phyloP scores from a whole-genome alignment of 2,797 vertebrate genomes.

The Melanitta fusca region DNA sequence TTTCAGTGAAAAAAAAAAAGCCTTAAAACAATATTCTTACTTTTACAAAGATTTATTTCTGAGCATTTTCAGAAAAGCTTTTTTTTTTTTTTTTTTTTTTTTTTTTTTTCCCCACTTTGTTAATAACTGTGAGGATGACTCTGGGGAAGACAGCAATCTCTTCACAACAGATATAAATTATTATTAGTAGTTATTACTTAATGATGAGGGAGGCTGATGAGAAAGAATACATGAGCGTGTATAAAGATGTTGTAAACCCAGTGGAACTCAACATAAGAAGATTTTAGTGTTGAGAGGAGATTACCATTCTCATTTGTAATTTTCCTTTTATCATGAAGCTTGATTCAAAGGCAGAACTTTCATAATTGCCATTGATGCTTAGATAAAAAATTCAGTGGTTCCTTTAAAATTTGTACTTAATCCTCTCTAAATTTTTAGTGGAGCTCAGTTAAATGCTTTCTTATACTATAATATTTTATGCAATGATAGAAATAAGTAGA shows the following conservation, averaged over 20 bases:
- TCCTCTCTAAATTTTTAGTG: neutral
- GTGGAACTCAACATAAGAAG: neutral
- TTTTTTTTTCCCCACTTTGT: neutral
- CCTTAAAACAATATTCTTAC: neutral
- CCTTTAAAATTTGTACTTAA: neutral
- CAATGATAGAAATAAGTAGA: neutral
- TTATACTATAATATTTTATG: neutral
- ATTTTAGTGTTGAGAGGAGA: neutral
- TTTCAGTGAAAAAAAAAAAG: neutral
- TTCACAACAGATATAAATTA: neutral
- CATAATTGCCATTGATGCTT: neutral
- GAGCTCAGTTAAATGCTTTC: neutral
- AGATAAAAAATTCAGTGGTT: slow-evolving; percentile 26
- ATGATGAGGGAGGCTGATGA: neutral
- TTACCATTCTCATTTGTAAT: slow-evolving; percentile 6
- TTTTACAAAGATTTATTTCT: neutral
- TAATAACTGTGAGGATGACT: neutral
- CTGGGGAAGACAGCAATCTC: neutral
- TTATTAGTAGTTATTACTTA: neutral
- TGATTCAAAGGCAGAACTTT: slow-evolving; percentile 36
- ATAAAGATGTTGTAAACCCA: neutral
- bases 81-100: neutral
- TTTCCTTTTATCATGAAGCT: neutral
- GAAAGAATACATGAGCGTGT: neutral
- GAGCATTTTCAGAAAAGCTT: neutral